Evolutionary conservation across 2,888 invertebrate species (phyloP).

Genomic region (Neria commutata): DNA sequence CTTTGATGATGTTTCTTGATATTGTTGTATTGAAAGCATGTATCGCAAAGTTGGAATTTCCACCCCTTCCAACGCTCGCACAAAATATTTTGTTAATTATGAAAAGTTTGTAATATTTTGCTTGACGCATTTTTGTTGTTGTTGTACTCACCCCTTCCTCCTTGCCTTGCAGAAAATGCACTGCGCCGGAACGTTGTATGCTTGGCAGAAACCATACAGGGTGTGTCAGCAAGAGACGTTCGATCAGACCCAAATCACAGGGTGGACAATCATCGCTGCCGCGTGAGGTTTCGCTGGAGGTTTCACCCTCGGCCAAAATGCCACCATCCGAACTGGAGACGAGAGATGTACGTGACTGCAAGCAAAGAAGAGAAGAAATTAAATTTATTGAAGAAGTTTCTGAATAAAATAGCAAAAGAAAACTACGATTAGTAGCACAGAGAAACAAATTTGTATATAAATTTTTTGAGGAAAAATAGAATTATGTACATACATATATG

Average conservation of each 20-base stretch:
- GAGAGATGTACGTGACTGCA: slow-evolving; percentile 61
- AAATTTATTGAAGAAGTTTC: not conserved
- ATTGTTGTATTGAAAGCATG: too few species aligned
- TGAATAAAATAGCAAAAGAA: not conserved
- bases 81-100: slow-evolving; percentile 8
- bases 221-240: slow-evolving; percentile 87
- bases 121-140: not conserved
- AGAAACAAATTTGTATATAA: too few species aligned
- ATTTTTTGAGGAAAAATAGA: not conserved
- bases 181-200: slow-evolving; percentile 90
- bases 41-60: too few species aligned
- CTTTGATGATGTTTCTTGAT: too few species aligned
- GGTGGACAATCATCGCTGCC: slow-evolving; percentile 68
- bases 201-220: slow-evolving; percentile 96
- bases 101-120: slow-evolving; percentile 18
- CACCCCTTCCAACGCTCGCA: too few species aligned
- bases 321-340: slow-evolving; percentile 65
- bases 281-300: slow-evolving; percentile 69
- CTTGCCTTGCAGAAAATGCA: slow-evolving; percentile 91
- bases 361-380: slow-evolving; percentile 29
- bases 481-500: too few species aligned
- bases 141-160: slow-evolving; percentile 81
- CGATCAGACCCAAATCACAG: slow-evolving; percentile 84
- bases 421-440: too few species aligned
- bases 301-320: slow-evolving; percentile 66